phyloP scores from a whole-genome alignment of 2,113 vertebrate genomes.

The Colinus virginianus region DNA sequence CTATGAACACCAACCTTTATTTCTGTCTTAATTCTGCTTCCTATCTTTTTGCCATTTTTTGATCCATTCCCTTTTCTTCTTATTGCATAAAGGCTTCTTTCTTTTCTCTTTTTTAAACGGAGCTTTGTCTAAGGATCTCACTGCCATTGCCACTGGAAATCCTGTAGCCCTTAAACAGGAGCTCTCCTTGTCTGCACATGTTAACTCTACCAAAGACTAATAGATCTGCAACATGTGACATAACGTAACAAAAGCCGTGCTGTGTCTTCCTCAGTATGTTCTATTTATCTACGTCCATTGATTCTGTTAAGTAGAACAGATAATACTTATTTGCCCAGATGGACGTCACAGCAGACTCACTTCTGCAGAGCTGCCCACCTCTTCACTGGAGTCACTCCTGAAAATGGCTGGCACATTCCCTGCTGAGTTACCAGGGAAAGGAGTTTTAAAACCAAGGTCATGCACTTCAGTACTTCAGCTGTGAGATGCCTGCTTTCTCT shows the following conservation, averaged over 20 bases:
- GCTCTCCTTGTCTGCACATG: not conserved
- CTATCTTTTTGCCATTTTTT: slow-evolving; percentile 1
- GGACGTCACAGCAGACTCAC: not conserved
- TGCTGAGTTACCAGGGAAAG: not conserved
- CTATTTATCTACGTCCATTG: not conserved
- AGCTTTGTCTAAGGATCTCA: not conserved
- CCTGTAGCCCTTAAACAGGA: not conserved
- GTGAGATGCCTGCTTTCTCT: not conserved
- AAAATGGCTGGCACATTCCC: not conserved
- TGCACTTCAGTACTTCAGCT: not conserved
- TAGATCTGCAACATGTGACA: not conserved
- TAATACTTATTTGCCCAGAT: not conserved
- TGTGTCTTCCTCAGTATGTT: not conserved
- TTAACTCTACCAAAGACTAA: not conserved
- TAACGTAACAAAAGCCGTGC: not conserved
- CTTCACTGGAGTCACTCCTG: not conserved
- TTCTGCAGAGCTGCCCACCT: accelerated
- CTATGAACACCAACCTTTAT: not conserved
- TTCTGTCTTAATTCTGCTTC: slow-evolving; percentile 9
- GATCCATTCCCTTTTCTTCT: not conserved
- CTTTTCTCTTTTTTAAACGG: not conserved
- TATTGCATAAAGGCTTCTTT: not conserved
- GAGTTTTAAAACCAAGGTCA: not conserved
- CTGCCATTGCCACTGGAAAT: not conserved
- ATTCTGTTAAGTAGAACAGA: not conserved